Evolutionary conservation across 2,113 vertebrate species (phyloP).

Genomic region (Sminthopsis crassicaudata): DNA sequence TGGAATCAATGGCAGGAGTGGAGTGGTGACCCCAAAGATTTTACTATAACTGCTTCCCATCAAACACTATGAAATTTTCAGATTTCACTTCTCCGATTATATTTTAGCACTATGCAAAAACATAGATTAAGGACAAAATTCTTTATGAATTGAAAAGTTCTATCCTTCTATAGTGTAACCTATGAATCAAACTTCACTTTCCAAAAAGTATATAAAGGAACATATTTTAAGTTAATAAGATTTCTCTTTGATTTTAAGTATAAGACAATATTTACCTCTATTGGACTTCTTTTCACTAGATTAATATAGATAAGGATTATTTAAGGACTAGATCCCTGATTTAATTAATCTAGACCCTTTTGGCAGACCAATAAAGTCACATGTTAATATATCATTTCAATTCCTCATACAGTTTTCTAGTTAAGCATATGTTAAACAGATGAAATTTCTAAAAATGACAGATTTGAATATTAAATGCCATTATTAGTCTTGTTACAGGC

Average conservation of each 20-base stretch:
- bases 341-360: neutral
- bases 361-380: neutral
- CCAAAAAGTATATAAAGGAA: neutral
- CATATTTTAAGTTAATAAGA: conserved; percentile 11
- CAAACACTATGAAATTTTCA: neutral
- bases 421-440: neutral
- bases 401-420: neutral
- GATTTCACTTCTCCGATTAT: conserved; percentile 8
- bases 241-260: conserved; percentile 24
- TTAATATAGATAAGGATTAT: neutral
- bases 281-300: neutral
- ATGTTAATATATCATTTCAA: neutral
- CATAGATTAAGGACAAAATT: neutral
- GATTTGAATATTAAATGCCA: neutral
- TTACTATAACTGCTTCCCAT: neutral
- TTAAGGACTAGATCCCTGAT: neutral
- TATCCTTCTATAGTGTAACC: neutral
- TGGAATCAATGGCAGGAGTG: neutral
- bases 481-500: neutral
- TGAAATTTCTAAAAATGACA: neutral
- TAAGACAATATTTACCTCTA: neutral
- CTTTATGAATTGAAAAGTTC: conserved; percentile 50
- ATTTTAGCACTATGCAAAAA: conserved; percentile 19
- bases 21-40: neutral
- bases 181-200: neutral